Evolutionary conservation across 1,140 invertebrate genomes (phyloP), one percentile per base, ranked within the genome.

Genomic region (Pachypeltis micranthus): DNA sequence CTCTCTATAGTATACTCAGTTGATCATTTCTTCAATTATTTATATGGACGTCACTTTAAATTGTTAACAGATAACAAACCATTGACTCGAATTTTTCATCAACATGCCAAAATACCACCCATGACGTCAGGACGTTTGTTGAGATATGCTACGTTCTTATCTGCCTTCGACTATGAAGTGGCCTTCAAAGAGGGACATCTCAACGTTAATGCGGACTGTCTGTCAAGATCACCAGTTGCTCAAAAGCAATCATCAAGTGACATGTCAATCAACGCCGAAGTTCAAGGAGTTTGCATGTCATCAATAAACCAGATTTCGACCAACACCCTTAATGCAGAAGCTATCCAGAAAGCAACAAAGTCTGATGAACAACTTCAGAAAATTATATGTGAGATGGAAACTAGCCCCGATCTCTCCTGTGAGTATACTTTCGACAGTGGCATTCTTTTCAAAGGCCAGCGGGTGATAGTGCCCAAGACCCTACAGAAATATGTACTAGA

Each of bases 11-110:
- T 78, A 23, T 75, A 69, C 64, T 72, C 21, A 65, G 21, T 63
- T 73, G 47, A 68, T 70, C 72, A 67, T 75, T 69, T 79, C 72
- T 70, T 70, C 74, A 54, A 67, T 73, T 67, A 63, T 34, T n/a
- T 67, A 14, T 65, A 61, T 58, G 57, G 60, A 16, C 16, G 34
- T 19, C 34, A 63, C 27, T 65, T 67, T 57, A 57, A 25, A 12
- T 23, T 67, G 12, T 28, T 64, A 1, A 56, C 47, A 2, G 63
- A 66, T 47, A 47, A 66, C 55, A 26, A 39, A 47, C 59, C 66
- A 25, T 29, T 59, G 3, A 21, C n/a, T n/a, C n/a, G n/a, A n/a
- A n/a, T n/a, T 57, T 61, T 64, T 44, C 66, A 70, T 26, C 61
- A 67, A 26, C 68, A 73, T 14, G 69, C 69, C 56, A 62, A 67